Evolutionary conservation across 2,888 invertebrate genomes (phyloP), one percentile per base, ranked within the genome.

Genomic region (Neocrepidodera transversa): DNA sequence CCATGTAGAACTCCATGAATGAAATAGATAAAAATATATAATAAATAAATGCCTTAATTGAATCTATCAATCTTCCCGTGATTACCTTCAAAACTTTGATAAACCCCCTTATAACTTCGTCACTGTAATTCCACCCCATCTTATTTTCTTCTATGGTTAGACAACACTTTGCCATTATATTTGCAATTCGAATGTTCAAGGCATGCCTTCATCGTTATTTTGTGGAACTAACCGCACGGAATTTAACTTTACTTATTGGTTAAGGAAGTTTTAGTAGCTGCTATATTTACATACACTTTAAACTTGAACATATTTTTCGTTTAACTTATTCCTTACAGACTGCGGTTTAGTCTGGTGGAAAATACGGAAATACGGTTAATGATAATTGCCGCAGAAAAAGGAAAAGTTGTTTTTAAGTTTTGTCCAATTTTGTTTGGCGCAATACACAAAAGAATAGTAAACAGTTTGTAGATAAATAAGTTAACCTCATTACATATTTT

Each of bases 161-260:
- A 71, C 74, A 72, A 72, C 74, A 72, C 71, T 73, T 65, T 63
- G 70, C 73, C 71, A 71, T 74, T 74, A 73, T 70, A 76, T 75
- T 76, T 75, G 76, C 76, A 76, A 75, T 74, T 76, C 76, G 76
- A 74, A 75, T 74, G 71, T 69, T 69, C 66, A 71, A 20, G 64
- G 68, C 64, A 64, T 68, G 68, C 66, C 64, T 63, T 62, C 49
- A 62, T 50, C 65, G 64, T 65, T 68, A 65, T 68, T 68, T 67
- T 66, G 62, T 65, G 62, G 63, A 68, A 65, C 63, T 66, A 67
- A 65, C 65, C 64, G 68, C 65, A 67, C 60, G 64, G 63, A 65
- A 65, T 67, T 67, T 63, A 67, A 67, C 68, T 66, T 64, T 67
- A 68, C 61, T 67, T 68, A 68, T 68, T 68, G 68, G 63, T 55